Conservation (phyloP, 92 coral and sea anemone species). For the Montipora capitata region DNA sequence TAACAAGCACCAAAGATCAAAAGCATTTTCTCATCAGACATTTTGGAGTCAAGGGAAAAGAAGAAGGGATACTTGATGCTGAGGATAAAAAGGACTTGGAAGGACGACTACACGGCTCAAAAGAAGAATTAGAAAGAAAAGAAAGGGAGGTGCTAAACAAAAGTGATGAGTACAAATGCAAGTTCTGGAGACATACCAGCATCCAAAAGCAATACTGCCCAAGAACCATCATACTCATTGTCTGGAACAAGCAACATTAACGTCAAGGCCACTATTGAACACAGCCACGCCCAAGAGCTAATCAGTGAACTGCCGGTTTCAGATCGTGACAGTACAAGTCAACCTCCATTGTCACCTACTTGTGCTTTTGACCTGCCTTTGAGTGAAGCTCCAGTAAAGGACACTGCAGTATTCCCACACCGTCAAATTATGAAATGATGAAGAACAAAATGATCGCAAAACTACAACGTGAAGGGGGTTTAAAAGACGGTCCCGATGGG, state of each 20-base stretch:
- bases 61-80: conserved; percentile 63
- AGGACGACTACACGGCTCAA: conserved; percentile 4
- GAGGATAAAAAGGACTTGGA: conserved; percentile 50
- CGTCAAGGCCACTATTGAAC: background rate
- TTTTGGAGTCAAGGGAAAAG: conserved; percentile 58
- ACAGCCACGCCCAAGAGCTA: background rate
- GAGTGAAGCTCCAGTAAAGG: background rate
- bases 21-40: conserved; percentile 15
- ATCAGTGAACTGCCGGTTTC: background rate
- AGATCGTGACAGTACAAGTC: background rate
- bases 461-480: conserved; percentile 15
- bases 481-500: conserved; percentile 22
- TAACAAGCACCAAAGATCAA: conserved; percentile 15
- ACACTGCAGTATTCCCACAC: conserved; percentile 1
- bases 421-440: conserved; percentile 18
- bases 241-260: background rate
- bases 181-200: conserved; percentile 22
- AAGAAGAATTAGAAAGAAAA: conserved; percentile 30
- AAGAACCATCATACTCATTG: background rate
- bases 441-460: background rate
- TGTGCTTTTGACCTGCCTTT: too few species aligned
- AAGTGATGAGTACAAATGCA: background rate
- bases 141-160: conserved; percentile 39
- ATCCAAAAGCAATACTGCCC: background rate
- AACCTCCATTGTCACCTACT: background rate